Evolutionary conservation across 2,113 vertebrate genomes (phyloP), one percentile per base, ranked within the genome.

Genomic region (Phrynosoma platyrhinos): DNA sequence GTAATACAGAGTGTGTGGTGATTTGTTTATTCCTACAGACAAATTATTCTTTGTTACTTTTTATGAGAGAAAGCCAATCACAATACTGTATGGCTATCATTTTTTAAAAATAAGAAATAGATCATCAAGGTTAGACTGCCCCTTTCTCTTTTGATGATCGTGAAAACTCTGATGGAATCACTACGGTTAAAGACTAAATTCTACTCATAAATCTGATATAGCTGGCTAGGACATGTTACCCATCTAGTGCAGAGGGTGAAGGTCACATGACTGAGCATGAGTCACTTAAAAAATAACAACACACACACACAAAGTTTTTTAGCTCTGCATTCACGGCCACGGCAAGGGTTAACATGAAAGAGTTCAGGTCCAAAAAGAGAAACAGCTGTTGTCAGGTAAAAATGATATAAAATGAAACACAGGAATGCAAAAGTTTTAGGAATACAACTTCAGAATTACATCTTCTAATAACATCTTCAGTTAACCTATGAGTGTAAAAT

Each of bases 311-410:
- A 58, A 58, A 13, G 5, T 71, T 82, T 25, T 30, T 85, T 83
- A 86, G 2, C 8, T 90, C 8, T 6, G 21, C 68, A 23, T 62
- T 90, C 14, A 58, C 3, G 36, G 79, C 64, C 5, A 7, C 72
- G 74, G 0, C 0, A 83, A 23, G 53, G 36, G 68, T 74, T 74
- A 55, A 30, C 16, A 47, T 64, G 79, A 91, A 90, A 88, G 1
- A 85, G 72, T 88, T 30, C 62, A 87, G n/a, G 32, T 27, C 12
- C 75, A 53, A 85, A 91, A 87, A 5, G 9, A 90, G 2, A 79
- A 87, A 66, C 14, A n/a, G 55, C n/a, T 32, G 52, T 76, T 42
- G 13, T 40, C 47, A 79, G 53, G 52, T 30, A 55, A 72, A 4
- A 55, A 55, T 82, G 9, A 27, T 83, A 83, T 52, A 20, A 42